Conservation (phyloP, 2,113 vertebrate genomes). For the human (Homo sapiens) region DNA sequence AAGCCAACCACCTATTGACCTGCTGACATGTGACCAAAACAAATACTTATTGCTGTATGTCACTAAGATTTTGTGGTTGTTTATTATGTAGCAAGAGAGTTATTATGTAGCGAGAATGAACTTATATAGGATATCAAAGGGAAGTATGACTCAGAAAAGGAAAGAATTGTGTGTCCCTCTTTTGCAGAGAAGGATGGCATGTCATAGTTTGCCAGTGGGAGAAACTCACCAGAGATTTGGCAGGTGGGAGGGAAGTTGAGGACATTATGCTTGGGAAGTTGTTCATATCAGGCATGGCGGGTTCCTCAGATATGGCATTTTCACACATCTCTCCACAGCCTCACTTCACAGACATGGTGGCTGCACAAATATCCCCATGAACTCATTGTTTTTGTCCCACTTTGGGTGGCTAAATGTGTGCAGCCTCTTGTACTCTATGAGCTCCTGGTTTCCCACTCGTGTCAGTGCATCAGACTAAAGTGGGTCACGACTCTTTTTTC, state of each 20-base stretch:
- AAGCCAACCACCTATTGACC: background rate
- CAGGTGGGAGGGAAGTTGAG: background rate
- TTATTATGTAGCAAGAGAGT: background rate
- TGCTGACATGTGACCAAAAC: background rate
- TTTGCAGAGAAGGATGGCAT: background rate
- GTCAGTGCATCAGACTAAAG: background rate
- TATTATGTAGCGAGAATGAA: background rate
- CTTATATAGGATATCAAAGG: background rate
- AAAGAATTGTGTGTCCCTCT: background rate
- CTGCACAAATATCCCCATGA: background rate
- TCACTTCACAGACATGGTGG: background rate
- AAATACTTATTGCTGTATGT: background rate
- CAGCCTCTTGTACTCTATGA: background rate
- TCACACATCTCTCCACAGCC: background rate
- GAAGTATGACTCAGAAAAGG: background rate
- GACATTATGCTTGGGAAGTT: background rate
- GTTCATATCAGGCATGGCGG: fast-evolving
- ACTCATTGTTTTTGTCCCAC: background rate
- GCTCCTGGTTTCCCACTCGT: background rate
- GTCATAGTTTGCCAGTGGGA: background rate
- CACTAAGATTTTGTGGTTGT: background rate
- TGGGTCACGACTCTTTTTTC: background rate
- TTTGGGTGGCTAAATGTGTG: background rate
- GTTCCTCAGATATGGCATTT: background rate
- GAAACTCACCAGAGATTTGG: background rate